These are phyloP conservation scores for Bruchidius siliquastri DNA, from an alignment of 2,888 invertebrate genomes.

Conservation along the genomic window DNA sequence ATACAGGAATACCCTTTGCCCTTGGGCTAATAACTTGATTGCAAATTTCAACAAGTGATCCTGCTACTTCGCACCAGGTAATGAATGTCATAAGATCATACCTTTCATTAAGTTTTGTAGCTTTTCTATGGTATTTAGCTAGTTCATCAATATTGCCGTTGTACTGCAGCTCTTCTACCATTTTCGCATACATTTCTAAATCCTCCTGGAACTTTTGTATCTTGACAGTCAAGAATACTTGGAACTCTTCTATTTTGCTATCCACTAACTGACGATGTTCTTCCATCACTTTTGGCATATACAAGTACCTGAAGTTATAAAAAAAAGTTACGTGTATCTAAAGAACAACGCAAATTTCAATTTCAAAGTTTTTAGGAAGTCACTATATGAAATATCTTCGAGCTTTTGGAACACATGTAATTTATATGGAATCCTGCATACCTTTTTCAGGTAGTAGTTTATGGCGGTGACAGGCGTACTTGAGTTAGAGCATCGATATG, in stretches of 20 bases:
- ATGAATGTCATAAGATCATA: slow-evolving; percentile 21
- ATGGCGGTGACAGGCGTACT: too few species aligned
- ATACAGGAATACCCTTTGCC: too few species aligned
- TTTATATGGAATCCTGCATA: too few species aligned
- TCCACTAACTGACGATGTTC: slow-evolving; percentile 77
- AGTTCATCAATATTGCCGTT: slow-evolving; percentile 84
- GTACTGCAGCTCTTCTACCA: slow-evolving; percentile 79
- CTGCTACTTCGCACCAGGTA: too few species aligned
- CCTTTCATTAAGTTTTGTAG: slow-evolving; percentile 71
- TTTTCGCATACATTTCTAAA: slow-evolving; percentile 70
- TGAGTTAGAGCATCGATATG: too few species aligned
- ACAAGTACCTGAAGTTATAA: slow-evolving; percentile 56
- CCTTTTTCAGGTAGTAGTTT: too few species aligned
- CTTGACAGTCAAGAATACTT: slow-evolving; percentile 70
- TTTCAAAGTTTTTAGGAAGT: too few species aligned
- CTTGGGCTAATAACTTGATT: too few species aligned
- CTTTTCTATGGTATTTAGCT: slow-evolving; percentile 75
- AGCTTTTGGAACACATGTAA: too few species aligned
- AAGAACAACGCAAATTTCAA: background rate
- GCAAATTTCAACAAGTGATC: too few species aligned
- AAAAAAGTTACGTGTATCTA: slow-evolving; percentile 2
- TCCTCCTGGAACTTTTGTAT: slow-evolving; percentile 81
- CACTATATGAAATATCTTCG: too few species aligned
- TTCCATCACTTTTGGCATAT: slow-evolving; percentile 76
- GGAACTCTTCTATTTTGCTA: slow-evolving; percentile 80